Percentiles rank a stretch among this genome's conserved stretches.
phyloP scores from a whole-genome alignment of 1,140 invertebrate genomes.

The Drosophila carrolli region DNA sequence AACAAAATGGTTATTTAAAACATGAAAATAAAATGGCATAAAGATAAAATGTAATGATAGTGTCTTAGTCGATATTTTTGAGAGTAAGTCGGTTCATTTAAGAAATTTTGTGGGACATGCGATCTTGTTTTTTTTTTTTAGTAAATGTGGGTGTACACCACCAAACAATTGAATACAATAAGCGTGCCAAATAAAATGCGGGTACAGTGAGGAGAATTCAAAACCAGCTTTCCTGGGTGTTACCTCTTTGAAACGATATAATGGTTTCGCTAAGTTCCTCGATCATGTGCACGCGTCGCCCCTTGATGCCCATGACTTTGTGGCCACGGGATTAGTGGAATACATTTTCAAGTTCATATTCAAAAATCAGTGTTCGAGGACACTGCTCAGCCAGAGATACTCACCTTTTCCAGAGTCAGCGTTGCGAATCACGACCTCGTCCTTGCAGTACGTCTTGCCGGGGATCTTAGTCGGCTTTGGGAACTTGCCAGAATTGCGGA shows the following conservation, averaged over 20 bases:
- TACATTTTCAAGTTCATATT: constrained; percentile 14
- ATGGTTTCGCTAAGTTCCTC: constrained; percentile 98
- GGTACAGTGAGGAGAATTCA: constrained; percentile 1
- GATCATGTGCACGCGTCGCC: constrained; percentile 97
- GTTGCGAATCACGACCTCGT: constrained; percentile 96
- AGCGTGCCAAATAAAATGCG: constrained; percentile 26
- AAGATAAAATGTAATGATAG: neutral
- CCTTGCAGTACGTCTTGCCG: constrained; percentile 96
- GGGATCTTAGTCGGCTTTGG: constrained; percentile 94
- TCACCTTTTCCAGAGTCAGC: constrained; percentile 97
- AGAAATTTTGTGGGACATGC: neutral
- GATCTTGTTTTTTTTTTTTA: constrained; percentile 7
- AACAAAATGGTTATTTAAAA: neutral
- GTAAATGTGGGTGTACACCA: neutral
- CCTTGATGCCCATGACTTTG: constrained; percentile 98
- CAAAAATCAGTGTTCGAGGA: constrained; percentile 8
- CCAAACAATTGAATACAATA: neutral
- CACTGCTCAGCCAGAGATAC: constrained; percentile 13
- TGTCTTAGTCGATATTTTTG: neutral
- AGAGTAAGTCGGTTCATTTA: neutral
- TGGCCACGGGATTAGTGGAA: constrained; percentile 73
- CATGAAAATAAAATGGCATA: constrained; percentile 7
- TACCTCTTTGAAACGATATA: constrained; percentile 99
- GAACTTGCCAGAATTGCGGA: constrained; percentile 95
- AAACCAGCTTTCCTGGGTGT: constrained; percentile 73